Base-by-base conservation (phyloP, 2,888 invertebrate genomes). In the Nephrotoma flavescens region DNA sequence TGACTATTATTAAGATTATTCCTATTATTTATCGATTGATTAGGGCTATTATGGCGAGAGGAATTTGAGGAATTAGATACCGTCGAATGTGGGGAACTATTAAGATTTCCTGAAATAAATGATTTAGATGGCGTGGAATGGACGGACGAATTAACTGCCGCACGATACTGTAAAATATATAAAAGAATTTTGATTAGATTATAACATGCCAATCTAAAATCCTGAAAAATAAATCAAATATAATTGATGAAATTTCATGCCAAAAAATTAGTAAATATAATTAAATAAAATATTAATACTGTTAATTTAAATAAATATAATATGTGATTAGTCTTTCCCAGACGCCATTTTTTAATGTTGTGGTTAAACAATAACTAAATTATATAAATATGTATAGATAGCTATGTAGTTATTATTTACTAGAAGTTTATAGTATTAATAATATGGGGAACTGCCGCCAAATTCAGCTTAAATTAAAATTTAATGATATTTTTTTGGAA, bases 121-220 rank as follows among this genome's bases (percentile, higher is more conserved):
- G 94, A 94, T 91, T 94, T 94, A 89, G 94, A 94, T 87, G 94
- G 94, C 89, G 94, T 94, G 90, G 94, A 94, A 91, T 94, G 94
- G 89, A 92, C 93, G 89, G 94, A 94, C 89, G 94, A 94, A 89
- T 93, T 94, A 91, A 97, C 95, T 90, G 97, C 97, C 93, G 96
- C 96, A 91, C 97, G 96, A 93, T 97, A 97, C 97, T 97, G 95
- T 88, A 88, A 88, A 84, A 85, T 85, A 42, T 31, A 42, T 41
- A 85, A 42, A 44, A 44, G 19, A 42, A 42, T 42, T n/a, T 71
- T 12, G 31, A 31, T 31, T 31, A 31, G 31, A 84, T 15, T 84
- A n/a, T 3, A 84, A 42, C n/a, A 57, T 15, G 15, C n/a, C n/a
- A 42, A 41, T 42, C 15, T 84, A 5, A 4, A 11, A 44, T 15